Base-by-base conservation (phyloP, 2,113 vertebrate species). In the Alosa alosa region DNA sequence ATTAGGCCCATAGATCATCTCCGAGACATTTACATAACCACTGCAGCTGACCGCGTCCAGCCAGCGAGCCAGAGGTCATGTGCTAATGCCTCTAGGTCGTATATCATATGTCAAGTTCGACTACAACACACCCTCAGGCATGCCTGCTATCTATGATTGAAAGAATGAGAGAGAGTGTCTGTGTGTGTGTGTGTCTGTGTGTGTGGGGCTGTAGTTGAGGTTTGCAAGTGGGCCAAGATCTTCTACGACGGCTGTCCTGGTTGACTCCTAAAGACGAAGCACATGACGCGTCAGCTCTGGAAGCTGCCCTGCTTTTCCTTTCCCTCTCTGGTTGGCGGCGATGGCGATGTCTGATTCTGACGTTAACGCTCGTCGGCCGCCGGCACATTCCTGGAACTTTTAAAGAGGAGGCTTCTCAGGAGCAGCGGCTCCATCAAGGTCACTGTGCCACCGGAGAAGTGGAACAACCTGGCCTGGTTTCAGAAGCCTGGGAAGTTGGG, bases 61-160 rank as follows among this genome's bases (percentile, higher is more conserved):
- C 87, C 89, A 45, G 47, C 64, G 64, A 87, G 52, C 82, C 85
- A 84, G 46, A 89, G 88, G 89, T 93, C 88, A 49, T 84, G 89
- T 86, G 90, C 88, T 87, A 90, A 87, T 86, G 87, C 90, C 85
- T 86, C 78, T 20, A 88, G 91, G 89, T 92, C 90, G 85, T 88
- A 88, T 90, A 91, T 92, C 90, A 89, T 87, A 47, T 87, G 86
- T 88, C 83, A 15, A 91, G 88, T 93, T 91, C 88, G 81, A 82
- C 84, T 86, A 86, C 88, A 88, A 88, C 87, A 88, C 82, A 89
- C 89, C 89, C 86, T 89, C 82, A 89, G 90, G 88, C 83, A 90
- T 85, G 88, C 64, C 75, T 86, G 85, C 83, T 89, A 90, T 90
- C 89, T 88, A 86, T 88, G 55, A 83, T 72, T 82, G 83, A 82